A percentile compares a stretch with the other conserved stretches of the same genome.
Evolutionary conservation across 2,113 vertebrate species (phyloP).

Genomic region (Electrona antarctica): DNA sequence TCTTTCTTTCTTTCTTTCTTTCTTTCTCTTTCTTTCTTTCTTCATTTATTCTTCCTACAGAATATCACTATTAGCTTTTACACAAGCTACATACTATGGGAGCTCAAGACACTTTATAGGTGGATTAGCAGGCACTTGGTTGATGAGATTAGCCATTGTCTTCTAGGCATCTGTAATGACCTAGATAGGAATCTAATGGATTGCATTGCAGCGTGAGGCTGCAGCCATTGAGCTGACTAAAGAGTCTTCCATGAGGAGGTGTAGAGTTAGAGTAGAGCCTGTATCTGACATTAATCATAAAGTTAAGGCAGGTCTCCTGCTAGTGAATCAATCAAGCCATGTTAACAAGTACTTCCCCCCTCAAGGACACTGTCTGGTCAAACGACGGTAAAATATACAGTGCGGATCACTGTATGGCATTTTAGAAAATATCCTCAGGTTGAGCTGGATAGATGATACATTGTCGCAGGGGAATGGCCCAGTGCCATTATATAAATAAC

Average conservation of each 20-base stretch:
- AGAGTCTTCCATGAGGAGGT: background rate
- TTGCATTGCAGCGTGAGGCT: background rate
- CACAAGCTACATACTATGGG: background rate
- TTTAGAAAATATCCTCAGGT: no score
- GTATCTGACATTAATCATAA: background rate
- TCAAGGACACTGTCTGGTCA: background rate
- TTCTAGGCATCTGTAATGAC: conserved; percentile 47
- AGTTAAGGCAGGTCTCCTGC: background rate
- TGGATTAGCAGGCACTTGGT: conserved; percentile 23
- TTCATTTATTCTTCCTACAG: background rate
- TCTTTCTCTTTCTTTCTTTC: background rate
- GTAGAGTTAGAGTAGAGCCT: background rate
- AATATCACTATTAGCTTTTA: background rate
- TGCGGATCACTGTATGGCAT: background rate
- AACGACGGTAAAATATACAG: background rate
- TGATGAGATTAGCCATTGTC: conserved; percentile 45
- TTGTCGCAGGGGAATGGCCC: background rate
- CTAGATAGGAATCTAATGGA: conserved; percentile 33
- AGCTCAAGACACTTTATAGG: background rate
- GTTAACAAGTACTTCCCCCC: background rate
- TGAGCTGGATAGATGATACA: background rate
- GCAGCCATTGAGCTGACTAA: background rate
- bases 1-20: background rate
- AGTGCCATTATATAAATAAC: background rate
- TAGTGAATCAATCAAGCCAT: background rate